These are phyloP conservation scores for Timema podura DNA, from an alignment of 2,888 invertebrate genomes.

Conservation along the genomic window DNA sequence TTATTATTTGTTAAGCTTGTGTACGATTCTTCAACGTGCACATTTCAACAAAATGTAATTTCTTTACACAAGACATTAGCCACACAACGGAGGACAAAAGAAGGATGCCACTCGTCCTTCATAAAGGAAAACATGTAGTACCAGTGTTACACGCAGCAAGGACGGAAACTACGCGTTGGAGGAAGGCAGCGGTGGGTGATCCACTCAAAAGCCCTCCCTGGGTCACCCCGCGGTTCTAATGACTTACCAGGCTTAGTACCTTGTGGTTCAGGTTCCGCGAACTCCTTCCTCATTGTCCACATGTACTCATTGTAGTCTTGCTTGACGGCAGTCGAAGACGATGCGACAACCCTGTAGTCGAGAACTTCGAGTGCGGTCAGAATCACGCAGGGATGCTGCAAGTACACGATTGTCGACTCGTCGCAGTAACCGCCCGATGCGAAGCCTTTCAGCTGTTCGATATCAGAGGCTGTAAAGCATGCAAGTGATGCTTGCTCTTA, in stretches of 20 bases:
- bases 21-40: too few relatives aligned
- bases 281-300: constrained; percentile 92
- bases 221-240: too few relatives aligned
- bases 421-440: constrained; percentile 80
- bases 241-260: constrained; percentile 21
- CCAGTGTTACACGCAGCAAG: too few relatives aligned
- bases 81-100: too few relatives aligned
- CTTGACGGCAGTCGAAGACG: constrained; percentile 79
- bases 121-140: too few relatives aligned
- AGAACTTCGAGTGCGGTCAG: constrained; percentile 82
- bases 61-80: too few relatives aligned
- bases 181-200: too few relatives aligned
- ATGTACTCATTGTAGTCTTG: constrained; percentile 88
- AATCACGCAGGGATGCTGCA: constrained; percentile 84
- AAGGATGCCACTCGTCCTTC: too few relatives aligned
- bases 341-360: constrained; percentile 84
- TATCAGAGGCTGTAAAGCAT: constrained; percentile 61
- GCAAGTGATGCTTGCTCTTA: constrained; percentile 17
- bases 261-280: constrained; percentile 72
- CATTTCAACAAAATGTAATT: too few relatives aligned
- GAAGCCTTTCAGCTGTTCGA: constrained; percentile 77
- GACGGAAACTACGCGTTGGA: too few relatives aligned
- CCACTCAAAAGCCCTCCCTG: too few relatives aligned
- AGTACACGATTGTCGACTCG: constrained; percentile 79
- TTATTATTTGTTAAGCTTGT: too few relatives aligned